A percentile compares a stretch with the other conserved stretches of the same genome.
Evolutionary conservation across 2,113 vertebrate genomes (phyloP).

Genomic region (Lepidothrix coronata): DNA sequence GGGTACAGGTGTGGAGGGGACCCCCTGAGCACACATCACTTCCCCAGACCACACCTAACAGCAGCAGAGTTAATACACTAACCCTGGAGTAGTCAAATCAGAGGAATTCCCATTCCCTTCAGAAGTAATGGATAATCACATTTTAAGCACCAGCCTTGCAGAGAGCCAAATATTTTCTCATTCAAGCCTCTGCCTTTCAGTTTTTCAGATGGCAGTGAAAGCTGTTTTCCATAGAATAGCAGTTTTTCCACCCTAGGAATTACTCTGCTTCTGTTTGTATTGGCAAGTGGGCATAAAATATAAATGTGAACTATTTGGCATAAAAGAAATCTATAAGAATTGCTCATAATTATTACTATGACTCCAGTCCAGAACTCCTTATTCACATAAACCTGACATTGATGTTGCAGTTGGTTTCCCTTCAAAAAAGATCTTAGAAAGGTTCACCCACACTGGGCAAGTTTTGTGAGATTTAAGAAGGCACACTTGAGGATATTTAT

Average conservation of each 20-base stretch:
- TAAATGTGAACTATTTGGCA: background rate
- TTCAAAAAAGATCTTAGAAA: background rate
- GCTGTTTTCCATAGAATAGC: constrained; percentile 25
- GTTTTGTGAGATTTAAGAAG: background rate
- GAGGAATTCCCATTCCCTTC: background rate
- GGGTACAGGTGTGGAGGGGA: background rate
- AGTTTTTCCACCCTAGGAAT: constrained; percentile 6
- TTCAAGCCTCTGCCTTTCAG: background rate
- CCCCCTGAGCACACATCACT: accelerated
- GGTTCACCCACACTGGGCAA: background rate
- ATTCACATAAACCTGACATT: background rate
- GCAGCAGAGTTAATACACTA: background rate
- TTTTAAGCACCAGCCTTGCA: background rate
- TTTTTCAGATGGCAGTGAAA: background rate
- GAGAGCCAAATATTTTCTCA: constrained; percentile 6
- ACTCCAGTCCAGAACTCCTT: background rate
- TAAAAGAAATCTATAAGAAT: constrained; percentile 24
- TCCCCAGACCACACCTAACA: background rate
- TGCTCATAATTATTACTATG: background rate
- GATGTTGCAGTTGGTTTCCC: background rate
- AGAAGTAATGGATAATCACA: background rate
- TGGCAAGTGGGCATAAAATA: constrained; percentile 12
- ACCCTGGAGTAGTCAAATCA: background rate
- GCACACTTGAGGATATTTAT: background rate
- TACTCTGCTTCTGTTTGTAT: constrained; percentile 11